Conservation (phyloP, 2,797 vertebrate genomes). For the Ptychadena robeensis region DNA sequence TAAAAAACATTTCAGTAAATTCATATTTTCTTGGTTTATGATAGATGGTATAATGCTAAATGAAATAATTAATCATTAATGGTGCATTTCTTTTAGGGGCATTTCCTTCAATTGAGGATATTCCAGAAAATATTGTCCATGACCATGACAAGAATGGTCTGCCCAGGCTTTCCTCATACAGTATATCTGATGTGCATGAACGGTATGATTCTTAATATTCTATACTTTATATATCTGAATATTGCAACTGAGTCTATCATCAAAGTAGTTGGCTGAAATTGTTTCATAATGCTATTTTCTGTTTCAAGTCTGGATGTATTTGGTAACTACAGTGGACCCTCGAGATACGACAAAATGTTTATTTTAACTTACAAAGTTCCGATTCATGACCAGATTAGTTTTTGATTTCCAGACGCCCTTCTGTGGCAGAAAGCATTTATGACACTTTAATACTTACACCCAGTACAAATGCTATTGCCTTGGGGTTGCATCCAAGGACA, state of each 20-base stretch:
- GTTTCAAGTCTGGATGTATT: background rate
- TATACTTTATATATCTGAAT: too few relatives aligned
- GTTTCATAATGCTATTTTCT: background rate
- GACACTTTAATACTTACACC: too few relatives aligned
- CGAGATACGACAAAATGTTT: too few relatives aligned
- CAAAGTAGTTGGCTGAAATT: too few relatives aligned
- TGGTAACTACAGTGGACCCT: too few relatives aligned
- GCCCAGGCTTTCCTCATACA: conserved; percentile 91
- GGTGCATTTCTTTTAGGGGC: conserved; percentile 76
- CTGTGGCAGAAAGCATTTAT: too few relatives aligned
- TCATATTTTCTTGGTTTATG: background rate
- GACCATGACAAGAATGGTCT: conserved; percentile 96
- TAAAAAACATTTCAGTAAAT: background rate
- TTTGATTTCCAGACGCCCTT: too few relatives aligned
- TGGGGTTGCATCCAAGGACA: too few relatives aligned
- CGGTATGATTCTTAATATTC: conserved; percentile 76
- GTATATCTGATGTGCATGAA: conserved; percentile 81
- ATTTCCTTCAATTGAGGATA: conserved; percentile 89
- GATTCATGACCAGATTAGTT: too few relatives aligned
- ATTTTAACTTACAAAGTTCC: too few relatives aligned
- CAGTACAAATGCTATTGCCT: too few relatives aligned
- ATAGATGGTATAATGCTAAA: background rate
- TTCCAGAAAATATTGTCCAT: conserved; percentile 94
- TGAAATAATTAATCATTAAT: background rate
- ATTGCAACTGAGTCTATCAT: too few relatives aligned